phyloP scores from a whole-genome alignment of 37 sponge, comb jelly and placozoan species.

The Corticium candelabrum region DNA sequence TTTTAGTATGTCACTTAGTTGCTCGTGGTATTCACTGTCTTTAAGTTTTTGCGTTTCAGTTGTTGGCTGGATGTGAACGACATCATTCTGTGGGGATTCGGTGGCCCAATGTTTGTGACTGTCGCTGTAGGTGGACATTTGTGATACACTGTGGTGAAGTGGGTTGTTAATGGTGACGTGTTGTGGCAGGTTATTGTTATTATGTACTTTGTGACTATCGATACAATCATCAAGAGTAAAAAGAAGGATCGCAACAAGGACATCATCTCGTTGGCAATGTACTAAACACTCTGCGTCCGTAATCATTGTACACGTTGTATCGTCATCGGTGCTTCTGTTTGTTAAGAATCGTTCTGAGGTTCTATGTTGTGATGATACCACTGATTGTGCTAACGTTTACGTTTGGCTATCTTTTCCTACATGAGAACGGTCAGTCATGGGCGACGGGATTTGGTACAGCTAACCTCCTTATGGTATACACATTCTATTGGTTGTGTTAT shows the following conservation, averaged over 20 bases:
- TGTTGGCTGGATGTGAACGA: background rate
- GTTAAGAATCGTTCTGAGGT: no score
- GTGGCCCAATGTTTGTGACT: background rate
- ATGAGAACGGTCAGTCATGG: no score
- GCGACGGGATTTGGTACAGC: no score
- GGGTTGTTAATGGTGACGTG: background rate
- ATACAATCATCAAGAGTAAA: background rate
- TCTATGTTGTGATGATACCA: no score
- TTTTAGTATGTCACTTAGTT: background rate
- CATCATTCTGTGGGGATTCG: background rate
- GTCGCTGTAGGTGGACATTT: background rate
- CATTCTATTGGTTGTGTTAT: no score
- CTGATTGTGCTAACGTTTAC: no score
- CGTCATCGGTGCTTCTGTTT: no score
- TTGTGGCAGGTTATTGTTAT: background rate
- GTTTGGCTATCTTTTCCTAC: no score
- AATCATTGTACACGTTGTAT: no score
- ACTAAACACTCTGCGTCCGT: no score
- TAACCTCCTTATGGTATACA: no score
- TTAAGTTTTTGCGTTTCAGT: background rate
- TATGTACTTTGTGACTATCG: background rate
- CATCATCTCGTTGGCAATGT: no score
- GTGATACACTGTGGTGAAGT: background rate
- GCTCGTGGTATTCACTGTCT: background rate
- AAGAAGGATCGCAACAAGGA: background rate